Evolutionary conservation across 2,888 invertebrate genomes (phyloP).

Genomic region (Drosophila silvestris): DNA sequence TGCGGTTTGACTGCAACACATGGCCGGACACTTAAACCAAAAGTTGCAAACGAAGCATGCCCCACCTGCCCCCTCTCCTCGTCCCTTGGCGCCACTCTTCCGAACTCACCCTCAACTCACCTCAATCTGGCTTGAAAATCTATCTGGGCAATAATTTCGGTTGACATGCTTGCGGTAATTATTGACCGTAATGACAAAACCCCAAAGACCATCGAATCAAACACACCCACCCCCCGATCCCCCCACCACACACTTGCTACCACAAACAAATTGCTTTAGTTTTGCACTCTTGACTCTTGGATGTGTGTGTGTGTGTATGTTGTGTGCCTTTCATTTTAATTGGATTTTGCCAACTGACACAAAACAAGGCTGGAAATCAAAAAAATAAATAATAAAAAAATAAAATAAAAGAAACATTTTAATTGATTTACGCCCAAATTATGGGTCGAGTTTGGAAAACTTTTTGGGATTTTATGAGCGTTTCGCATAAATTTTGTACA

Average conservation of each 20-base stretch:
- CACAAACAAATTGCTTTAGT: constrained; percentile 76
- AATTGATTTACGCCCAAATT: constrained; percentile 52
- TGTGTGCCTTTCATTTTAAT: constrained; percentile 57
- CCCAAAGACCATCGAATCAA: constrained; percentile 61
- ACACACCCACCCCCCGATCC: not conserved
- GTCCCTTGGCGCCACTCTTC: not conserved
- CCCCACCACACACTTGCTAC: not conserved
- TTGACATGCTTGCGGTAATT: constrained; percentile 84
- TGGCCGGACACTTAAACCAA: constrained; percentile 77
- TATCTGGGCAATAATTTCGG: constrained; percentile 82
- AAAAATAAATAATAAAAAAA: constrained; percentile 49
- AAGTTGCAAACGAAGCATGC: constrained; percentile 52
- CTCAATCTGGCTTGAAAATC: constrained; percentile 54
- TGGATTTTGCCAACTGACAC: constrained; percentile 63
- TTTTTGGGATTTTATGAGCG: constrained; percentile 30
- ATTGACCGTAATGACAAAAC: constrained; percentile 84
- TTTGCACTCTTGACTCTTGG: constrained; percentile 57
- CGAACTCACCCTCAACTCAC: constrained; percentile 5
- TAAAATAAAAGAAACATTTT: constrained; percentile 15
- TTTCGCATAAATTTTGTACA: constrained; percentile 46
- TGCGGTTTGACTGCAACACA: constrained; percentile 79
- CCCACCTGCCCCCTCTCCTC: too few species aligned
- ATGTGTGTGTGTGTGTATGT: constrained; percentile 13
- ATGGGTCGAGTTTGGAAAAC: constrained; percentile 38
- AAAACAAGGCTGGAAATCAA: constrained; percentile 38